These are phyloP conservation scores for Cryptoleucopteryx plumbea DNA, from an alignment of 2,113 vertebrate genomes.

Conservation along the genomic window DNA sequence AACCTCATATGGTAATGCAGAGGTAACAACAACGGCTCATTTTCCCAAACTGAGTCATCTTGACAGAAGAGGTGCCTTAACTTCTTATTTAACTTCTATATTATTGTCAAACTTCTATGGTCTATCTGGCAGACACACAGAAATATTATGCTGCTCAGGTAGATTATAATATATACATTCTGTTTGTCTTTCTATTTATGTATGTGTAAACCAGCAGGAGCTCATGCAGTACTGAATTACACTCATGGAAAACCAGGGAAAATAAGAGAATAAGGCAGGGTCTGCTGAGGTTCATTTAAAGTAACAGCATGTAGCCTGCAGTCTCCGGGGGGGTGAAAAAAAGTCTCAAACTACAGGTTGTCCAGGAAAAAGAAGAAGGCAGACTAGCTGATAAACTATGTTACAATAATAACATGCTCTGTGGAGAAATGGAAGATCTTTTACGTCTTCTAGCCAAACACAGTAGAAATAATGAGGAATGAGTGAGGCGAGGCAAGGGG, in stretches of 20 bases:
- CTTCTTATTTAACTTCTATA: background rate
- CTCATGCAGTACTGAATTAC: background rate
- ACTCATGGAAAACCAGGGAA: background rate
- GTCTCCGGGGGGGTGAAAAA: accelerated
- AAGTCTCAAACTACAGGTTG: background rate
- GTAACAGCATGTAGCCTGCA: background rate
- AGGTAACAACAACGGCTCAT: background rate
- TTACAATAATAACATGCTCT: background rate
- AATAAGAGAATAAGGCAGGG: background rate
- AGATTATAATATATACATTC: background rate
- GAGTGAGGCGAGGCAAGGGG: background rate
- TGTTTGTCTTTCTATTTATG: background rate
- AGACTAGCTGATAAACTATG: background rate
- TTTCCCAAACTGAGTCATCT: background rate
- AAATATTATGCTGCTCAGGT: background rate
- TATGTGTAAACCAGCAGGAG: background rate
- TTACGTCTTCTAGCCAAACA: background rate
- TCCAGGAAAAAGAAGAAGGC: background rate
- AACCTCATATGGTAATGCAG: background rate
- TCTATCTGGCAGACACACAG: background rate
- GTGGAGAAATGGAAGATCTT: background rate
- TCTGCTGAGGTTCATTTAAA: background rate
- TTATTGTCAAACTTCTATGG: background rate
- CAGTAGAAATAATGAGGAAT: background rate
- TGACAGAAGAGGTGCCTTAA: background rate